Conservation (phyloP, 2,888 invertebrate species). For the Drosophila borborema region DNA sequence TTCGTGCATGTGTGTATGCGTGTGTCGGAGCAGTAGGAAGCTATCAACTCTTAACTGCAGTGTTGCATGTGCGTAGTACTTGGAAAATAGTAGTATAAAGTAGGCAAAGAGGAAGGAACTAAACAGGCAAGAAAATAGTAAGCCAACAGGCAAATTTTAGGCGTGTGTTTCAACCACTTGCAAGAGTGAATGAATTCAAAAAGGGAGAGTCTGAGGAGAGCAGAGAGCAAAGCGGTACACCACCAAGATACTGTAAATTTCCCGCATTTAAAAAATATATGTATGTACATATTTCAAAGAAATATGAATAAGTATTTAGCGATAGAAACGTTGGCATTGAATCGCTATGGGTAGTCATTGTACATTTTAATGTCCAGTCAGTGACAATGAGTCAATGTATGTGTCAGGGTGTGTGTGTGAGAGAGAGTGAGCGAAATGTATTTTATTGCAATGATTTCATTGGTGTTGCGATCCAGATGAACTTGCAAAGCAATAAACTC, state of each 20-base stretch:
- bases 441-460: conserved; percentile 52
- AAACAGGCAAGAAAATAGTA: conserved; percentile 24
- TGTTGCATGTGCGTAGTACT: conserved; percentile 63
- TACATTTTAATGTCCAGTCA: conserved; percentile 56
- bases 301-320: conserved; percentile 8
- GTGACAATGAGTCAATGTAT: conserved; percentile 50
- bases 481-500: conserved; percentile 42
- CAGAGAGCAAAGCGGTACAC: conserved; percentile 17
- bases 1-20: conserved; percentile 23
- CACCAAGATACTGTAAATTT: conserved; percentile 34
- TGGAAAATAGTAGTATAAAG: conserved; percentile 58
- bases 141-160: conserved; percentile 53
- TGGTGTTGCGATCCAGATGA: conserved; percentile 9
- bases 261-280: conserved; percentile 23
- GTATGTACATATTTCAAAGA: conserved; percentile 12
- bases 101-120: conserved; percentile 19
- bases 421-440: conserved; percentile 14
- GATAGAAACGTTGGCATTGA: conserved; percentile 41
- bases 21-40: conserved; percentile 44
- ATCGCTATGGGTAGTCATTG: conserved; percentile 47
- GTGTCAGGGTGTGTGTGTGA: conserved; percentile 8
- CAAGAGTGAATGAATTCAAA: conserved; percentile 27
- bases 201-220: conserved; percentile 9
- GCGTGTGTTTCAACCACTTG: conserved; percentile 62
- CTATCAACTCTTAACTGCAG: conserved; percentile 60